Evolutionary conservation across 2,797 vertebrate genomes (phyloP).

Genomic region (Chromis chromis): DNA sequence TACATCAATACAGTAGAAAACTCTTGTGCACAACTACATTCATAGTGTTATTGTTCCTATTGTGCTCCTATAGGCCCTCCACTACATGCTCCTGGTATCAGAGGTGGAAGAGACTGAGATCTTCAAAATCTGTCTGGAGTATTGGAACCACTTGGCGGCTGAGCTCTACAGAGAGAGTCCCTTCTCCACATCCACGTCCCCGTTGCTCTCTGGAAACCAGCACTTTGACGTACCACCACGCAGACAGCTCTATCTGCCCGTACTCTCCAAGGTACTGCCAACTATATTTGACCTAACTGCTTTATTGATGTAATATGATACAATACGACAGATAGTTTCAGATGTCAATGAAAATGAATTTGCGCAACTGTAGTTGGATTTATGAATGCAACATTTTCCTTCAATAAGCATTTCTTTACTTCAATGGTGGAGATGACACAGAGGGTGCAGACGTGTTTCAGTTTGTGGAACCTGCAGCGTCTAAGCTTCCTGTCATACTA

Average conservation of each 20-base stretch:
- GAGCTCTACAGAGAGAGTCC: slow-evolving; percentile 98
- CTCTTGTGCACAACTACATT: no score
- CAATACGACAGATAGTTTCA: neutral
- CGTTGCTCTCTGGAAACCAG: slow-evolving; percentile 85
- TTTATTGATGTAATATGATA: neutral
- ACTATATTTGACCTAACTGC: neutral
- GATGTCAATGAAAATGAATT: neutral
- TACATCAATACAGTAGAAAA: no score
- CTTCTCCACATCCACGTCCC: slow-evolving; percentile 94
- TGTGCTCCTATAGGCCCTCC: slow-evolving; percentile 64
- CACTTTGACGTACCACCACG: slow-evolving; percentile 91
- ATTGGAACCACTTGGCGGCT: slow-evolving; percentile 98
- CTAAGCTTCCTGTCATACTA: slow-evolving; percentile 32
- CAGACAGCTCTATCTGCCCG: slow-evolving; percentile 94
- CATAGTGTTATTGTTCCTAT: neutral
- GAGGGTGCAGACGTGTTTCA: slow-evolving; percentile 17
- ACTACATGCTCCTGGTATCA: slow-evolving; percentile 94
- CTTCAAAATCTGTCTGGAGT: slow-evolving; percentile 98
- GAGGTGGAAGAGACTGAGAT: slow-evolving; percentile 99
- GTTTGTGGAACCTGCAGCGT: slow-evolving; percentile 21
- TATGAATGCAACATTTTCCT: neutral
- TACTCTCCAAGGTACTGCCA: slow-evolving; percentile 92
- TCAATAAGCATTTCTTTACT: neutral
- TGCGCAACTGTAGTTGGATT: neutral
- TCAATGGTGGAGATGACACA: neutral